phyloP scores from a whole-genome alignment of 2,797 vertebrate species.

The Ptychobarbus kaznakovi region DNA sequence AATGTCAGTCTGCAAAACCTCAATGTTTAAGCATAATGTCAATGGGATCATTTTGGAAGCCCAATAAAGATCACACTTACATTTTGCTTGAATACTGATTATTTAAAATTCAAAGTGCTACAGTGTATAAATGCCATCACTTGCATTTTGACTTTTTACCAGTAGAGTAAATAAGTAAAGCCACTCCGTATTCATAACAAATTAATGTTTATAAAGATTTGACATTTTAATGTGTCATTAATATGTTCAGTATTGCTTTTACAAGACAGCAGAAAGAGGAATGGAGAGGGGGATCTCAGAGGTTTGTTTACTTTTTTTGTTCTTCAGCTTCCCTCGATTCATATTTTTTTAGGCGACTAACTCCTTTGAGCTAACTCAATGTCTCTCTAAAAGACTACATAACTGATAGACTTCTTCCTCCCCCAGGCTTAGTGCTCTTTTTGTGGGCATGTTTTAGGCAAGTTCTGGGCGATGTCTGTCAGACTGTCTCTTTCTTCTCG shows the following conservation, averaged over 20 bases:
- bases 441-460: slow-evolving; percentile 82
- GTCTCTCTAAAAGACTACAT: background rate
- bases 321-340: background rate
- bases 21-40: slow-evolving; percentile 1
- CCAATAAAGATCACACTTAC: background rate
- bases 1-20: background rate
- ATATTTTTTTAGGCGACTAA: background rate
- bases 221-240: slow-evolving; percentile 1
- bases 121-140: slow-evolving; percentile 3
- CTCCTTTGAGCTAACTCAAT: background rate
- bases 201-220: slow-evolving; percentile 5
- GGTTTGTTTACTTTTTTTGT: background rate
- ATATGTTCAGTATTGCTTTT: background rate
- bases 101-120: slow-evolving; percentile 25
- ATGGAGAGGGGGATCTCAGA: background rate
- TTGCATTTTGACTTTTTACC: slow-evolving; percentile 1
- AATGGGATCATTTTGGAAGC: background rate
- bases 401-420: background rate
- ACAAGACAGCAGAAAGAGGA: background rate
- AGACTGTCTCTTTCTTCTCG: slow-evolving; percentile 85
- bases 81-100: background rate
- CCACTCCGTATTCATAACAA: background rate
- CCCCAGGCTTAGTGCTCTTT: slow-evolving; percentile 19
- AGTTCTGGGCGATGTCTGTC: slow-evolving; percentile 84
- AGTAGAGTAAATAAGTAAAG: background rate